A percentile compares a stretch with the other conserved stretches of the same genome.
phyloP scores from a whole-genome alignment of 2,113 vertebrate genomes.

The Ellobius talpinus region DNA sequence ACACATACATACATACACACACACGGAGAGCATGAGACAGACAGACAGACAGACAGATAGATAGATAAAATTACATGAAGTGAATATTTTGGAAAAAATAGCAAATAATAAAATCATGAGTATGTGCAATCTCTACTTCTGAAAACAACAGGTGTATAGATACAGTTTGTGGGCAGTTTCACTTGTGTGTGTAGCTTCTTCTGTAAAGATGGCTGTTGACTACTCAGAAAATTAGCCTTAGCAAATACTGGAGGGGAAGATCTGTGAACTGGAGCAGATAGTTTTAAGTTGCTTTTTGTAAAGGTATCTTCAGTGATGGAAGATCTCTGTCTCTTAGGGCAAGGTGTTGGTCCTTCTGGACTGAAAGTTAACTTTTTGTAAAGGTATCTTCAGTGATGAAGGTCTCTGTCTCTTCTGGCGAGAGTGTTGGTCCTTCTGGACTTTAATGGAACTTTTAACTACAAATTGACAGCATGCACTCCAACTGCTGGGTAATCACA shows the following conservation, averaged over 20 bases:
- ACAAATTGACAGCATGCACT: background rate
- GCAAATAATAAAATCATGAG: background rate
- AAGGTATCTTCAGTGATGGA: background rate
- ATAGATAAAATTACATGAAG: background rate
- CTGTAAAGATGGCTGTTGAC: background rate
- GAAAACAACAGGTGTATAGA: background rate
- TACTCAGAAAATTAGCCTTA: background rate
- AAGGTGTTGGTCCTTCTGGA: background rate
- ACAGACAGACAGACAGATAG: background rate
- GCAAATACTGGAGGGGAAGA: conserved; percentile 34
- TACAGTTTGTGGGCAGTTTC: background rate
- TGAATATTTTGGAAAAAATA: background rate
- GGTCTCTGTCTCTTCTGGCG: background rate
- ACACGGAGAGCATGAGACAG: background rate
- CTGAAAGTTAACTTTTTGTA: no score
- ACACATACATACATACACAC: background rate
- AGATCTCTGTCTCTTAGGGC: background rate
- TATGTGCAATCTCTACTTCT: background rate
- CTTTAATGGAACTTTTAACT: background rate
- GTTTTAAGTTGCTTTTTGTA: background rate
- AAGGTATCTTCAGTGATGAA: background rate
- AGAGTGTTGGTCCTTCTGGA: background rate
- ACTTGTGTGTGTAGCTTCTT: background rate
- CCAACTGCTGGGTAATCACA: background rate
- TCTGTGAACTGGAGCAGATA: background rate